These are phyloP conservation scores for Tanypteryx hageni DNA, from an alignment of 2,888 invertebrate species.

Conservation along the genomic window DNA sequence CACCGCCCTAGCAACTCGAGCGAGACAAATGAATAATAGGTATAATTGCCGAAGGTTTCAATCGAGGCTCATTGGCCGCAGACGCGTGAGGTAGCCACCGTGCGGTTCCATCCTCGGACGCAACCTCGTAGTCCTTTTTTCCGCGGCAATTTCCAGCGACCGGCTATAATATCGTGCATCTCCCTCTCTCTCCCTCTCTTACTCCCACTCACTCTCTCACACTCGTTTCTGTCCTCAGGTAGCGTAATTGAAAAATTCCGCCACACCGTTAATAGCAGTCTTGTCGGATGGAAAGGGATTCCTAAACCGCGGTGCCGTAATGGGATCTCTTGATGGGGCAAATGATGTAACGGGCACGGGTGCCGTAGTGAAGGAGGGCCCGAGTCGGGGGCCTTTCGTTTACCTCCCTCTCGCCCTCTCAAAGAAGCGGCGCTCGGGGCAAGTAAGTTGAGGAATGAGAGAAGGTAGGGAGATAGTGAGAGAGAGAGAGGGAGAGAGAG, in stretches of 20 bases:
- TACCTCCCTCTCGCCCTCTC: too few species aligned
- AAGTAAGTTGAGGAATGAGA: too few species aligned
- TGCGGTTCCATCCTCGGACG: not conserved
- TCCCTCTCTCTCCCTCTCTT: not conserved
- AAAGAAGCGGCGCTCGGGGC: too few species aligned
- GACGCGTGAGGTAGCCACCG: not conserved
- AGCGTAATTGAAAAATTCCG: not conserved
- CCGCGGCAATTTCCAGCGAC: not conserved
- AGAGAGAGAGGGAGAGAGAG: too few species aligned
- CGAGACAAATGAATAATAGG: not conserved
- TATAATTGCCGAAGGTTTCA: not conserved
- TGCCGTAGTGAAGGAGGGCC: too few species aligned
- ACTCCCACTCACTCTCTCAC: constrained; percentile 14
- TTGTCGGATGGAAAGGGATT: not conserved
- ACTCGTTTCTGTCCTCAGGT: not conserved
- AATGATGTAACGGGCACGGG: not conserved
- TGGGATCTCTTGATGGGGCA: not conserved
- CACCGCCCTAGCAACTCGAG: not conserved
- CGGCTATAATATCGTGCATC: not conserved
- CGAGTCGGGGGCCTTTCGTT: too few species aligned
- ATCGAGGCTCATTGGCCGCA: not conserved
- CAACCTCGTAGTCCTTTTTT: not conserved
- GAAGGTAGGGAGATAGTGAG: too few species aligned
- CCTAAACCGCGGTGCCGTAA: not conserved
- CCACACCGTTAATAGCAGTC: not conserved